Base-by-base conservation (phyloP, 1,140 invertebrate species). In the Drosophila tropicalis region DNA sequence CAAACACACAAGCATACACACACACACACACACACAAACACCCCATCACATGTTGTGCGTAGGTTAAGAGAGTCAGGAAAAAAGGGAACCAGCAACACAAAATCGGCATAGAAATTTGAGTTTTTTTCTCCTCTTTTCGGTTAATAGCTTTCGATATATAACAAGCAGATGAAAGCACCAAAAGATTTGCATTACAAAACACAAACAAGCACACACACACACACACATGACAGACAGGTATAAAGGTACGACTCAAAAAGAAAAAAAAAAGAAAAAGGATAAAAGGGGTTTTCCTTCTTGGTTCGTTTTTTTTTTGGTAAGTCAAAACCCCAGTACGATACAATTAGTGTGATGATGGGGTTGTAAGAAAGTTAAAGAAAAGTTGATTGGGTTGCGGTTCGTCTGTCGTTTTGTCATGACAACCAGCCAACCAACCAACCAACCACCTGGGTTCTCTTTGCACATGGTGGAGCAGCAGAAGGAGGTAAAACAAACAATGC, bases 81-180 rank as follows among this genome's bases (percentile, higher is more conserved):
- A 29, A 51, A 51, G 19, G 44, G 17, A 51, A n/a, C 44, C 44
- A 22, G 44, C 44, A 22, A 36, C 56, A 39, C 56, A 39, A n/a
- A 54, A 61, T 51, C 44, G 75, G 75, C 79, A 86, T 79, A 76
- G 83, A 87, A 83, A 79, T 86, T 70, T 29, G 79, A 76, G 63
- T 64, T 66, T 56, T 32, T 39, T 17, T 40, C 44, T 54, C 10
- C 13, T 62, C 13, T 63, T 61, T 83, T 79, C 41, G 69, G 83
- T 87, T 87, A 87, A 87, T 87, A 87, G 83, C 79, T 74, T 87
- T 82, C 79, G 84, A 87, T 87, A 83, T 83, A 87, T 89, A 87
- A 89, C 83, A 83, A 83, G 80, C 83, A 87, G 84, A 87, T 87
- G 83, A 87, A 87, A 87, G 84, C 84, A 70, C 17, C 44, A 83